Percentiles rank a stretch among this genome's conserved stretches.
Evolutionary conservation across 2,113 vertebrate genomes (phyloP).

Genomic region (Oenanthe oenanthe): DNA sequence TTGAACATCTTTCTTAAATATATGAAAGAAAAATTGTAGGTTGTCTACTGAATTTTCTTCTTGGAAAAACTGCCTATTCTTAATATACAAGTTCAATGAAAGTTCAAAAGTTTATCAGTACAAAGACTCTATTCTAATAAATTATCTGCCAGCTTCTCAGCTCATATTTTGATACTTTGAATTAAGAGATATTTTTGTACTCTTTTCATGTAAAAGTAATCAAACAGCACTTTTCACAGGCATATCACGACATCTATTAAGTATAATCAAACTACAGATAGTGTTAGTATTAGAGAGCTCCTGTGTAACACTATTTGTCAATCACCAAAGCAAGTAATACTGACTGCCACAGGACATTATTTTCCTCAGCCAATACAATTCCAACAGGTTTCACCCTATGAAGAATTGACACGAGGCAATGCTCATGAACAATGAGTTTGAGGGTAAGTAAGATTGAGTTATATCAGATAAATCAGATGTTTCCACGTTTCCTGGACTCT

Average conservation of each 20-base stretch:
- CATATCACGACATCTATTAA: constrained; percentile 60
- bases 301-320: constrained; percentile 26
- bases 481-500: not conserved
- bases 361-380: constrained; percentile 50
- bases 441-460: not conserved
- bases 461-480: not conserved
- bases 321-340: constrained; percentile 42
- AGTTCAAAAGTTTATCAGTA: constrained; percentile 79
- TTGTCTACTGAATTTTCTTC: constrained; percentile 77
- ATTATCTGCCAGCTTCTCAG: constrained; percentile 55
- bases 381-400: not conserved
- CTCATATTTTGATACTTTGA: constrained; percentile 52
- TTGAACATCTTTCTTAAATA: constrained; percentile 74
- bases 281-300: not conserved
- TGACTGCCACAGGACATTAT: not conserved
- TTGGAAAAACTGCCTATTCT: constrained; percentile 75
- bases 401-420: not conserved
- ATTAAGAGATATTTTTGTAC: constrained; percentile 48
- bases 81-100: constrained; percentile 77
- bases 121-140: constrained; percentile 70
- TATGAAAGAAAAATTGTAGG: constrained; percentile 81
- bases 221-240: constrained; percentile 61
- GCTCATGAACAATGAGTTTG: not conserved
- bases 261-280: constrained; percentile 60
- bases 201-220: constrained; percentile 60